phyloP scores from a whole-genome alignment of 1,140 invertebrate species.

The Zaprionus taronus region DNA sequence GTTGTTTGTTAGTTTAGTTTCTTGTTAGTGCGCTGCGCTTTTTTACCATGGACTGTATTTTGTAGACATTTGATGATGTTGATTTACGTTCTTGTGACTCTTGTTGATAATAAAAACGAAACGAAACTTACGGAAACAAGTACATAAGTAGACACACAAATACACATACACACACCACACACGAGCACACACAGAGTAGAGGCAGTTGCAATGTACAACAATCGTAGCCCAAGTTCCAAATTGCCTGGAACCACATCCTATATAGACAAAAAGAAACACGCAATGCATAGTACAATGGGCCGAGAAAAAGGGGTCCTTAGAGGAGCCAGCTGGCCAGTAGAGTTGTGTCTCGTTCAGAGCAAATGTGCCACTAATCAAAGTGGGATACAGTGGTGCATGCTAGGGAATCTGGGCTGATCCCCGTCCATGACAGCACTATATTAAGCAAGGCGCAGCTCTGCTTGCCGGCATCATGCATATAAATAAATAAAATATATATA shows the following conservation, averaged over 20 bases:
- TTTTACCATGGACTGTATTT: constrained; percentile 68
- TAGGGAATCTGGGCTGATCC: background rate
- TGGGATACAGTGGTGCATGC: background rate
- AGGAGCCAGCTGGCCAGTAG: background rate
- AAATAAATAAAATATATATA: background rate
- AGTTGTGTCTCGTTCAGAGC: background rate
- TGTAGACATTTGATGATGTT: constrained; percentile 68
- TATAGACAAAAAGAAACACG: constrained; percentile 26
- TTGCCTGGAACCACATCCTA: constrained; percentile 26
- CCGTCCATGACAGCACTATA: background rate
- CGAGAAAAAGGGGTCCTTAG: background rate
- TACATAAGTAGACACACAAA: constrained; percentile 14
- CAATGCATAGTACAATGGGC: constrained; percentile 46
- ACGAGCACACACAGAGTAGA: background rate
- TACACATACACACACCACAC: background rate
- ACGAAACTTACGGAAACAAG: constrained; percentile 18
- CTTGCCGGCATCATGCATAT: constrained; percentile 1
- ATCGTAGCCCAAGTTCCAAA: constrained; percentile 24
- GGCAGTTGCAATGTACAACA: background rate
- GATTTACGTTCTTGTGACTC: constrained; percentile 70
- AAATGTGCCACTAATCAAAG: background rate
- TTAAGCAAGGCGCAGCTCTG: background rate
- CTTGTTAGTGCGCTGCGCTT: constrained; percentile 65
- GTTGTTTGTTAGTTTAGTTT: constrained; percentile 64
- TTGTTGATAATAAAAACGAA: constrained; percentile 57